Base-by-base conservation (phyloP, 2,797 vertebrate genomes). In the Masticophis lateralis region DNA sequence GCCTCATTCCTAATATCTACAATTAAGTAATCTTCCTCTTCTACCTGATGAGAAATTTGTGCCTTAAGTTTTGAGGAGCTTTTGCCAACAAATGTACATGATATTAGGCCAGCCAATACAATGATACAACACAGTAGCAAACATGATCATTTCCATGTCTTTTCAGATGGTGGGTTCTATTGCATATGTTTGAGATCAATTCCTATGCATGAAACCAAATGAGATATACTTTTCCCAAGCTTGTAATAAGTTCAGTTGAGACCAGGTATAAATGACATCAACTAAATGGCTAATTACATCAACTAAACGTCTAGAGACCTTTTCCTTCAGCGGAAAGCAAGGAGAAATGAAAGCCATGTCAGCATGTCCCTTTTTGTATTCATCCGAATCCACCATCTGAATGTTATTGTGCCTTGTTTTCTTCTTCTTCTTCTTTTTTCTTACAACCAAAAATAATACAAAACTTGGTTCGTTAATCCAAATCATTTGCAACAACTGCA, bases 391-490 rank as follows among this genome's bases (percentile, higher is more conserved):
- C 5, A 37, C 20, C 60, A 22, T 51, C 74, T 55, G 66, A 51
- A 28, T 61, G 53, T 27, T 56, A 61, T 16, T 32, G 20, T 63
- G 3, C 18, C 47, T 27, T 56, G n/a, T n/a, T 60, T 61, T 11
- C 27, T 28, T 32, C 47, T 56, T 55, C 20, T 32, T 56, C 20
- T 53, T n/a, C n/a, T 86, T 61, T 13, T 47, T 61, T 93, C 5
- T 92, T 66, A 11, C 69, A 83, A 91, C 91, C 92, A 91, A 94
- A 92, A 93, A 86, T 89, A 90, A 92, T 93, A 25, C 93, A 93
- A 63, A 25, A 1, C 94, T 83, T 93, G 93, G 95, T 95, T 94
- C 91, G 94, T 92, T 95, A 95, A 92, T 92, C 32, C 92, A 89
- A 92, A 83, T 86, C 55, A 92, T 94, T 95, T 95, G 57, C 25